A percentile compares a stretch with the other conserved stretches of the same genome.
Evolutionary conservation across 2,888 invertebrate species (phyloP).

Genomic region (Protodeltote pygarga): DNA sequence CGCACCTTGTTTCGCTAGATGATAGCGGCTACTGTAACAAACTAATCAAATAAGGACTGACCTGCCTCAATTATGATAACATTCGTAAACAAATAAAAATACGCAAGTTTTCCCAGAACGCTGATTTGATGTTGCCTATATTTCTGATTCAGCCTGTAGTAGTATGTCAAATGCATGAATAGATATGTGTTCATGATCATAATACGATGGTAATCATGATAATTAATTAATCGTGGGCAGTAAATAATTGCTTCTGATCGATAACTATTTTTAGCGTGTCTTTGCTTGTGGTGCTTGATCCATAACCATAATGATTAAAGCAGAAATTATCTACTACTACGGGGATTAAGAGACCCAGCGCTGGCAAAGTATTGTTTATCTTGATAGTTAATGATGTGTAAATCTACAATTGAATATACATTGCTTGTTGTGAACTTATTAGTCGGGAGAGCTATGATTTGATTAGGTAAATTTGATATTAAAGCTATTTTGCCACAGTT

Average conservation of each 20-base stretch:
- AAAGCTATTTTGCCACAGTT: constrained; percentile 61
- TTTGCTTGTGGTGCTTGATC: constrained; percentile 8
- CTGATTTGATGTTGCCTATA: too few species aligned
- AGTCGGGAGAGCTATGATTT: constrained; percentile 29
- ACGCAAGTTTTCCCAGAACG: neutral
- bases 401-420: constrained; percentile 1
- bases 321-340: constrained; percentile 12
- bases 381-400: constrained; percentile 13
- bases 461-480: constrained; percentile 60
- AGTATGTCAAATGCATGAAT: neutral
- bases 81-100: constrained; percentile 17
- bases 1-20: constrained; percentile 52
- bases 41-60: constrained; percentile 44
- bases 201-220: constrained; percentile 8
- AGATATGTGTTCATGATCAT: neutral
- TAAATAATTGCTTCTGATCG: constrained; percentile 37
- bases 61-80: constrained; percentile 48
- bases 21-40: constrained; percentile 29
- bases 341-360: constrained; percentile 1
- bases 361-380: constrained; percentile 8
- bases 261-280: constrained; percentile 43
- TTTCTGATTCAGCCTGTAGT: neutral
- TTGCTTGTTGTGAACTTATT: constrained; percentile 12
- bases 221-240: constrained; percentile 15
- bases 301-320: constrained; percentile 14